phyloP scores from a whole-genome alignment of 2,113 vertebrate species.

The Brienomyrus brachyistius region DNA sequence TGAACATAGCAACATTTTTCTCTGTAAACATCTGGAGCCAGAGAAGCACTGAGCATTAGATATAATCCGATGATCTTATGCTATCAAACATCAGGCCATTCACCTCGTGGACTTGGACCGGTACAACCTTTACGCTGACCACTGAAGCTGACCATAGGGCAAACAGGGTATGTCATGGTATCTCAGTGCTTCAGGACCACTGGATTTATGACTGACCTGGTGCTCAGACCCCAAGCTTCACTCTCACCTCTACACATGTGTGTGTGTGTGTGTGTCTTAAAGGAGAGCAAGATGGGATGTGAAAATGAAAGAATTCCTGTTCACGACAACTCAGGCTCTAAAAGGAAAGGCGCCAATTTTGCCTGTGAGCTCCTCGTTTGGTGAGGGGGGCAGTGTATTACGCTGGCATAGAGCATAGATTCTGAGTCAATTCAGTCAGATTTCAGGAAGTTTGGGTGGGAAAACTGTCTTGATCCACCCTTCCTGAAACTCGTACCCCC shows the following conservation, averaged over 20 bases:
- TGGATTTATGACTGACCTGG: neutral
- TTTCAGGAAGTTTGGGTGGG: neutral
- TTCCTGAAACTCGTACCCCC: neutral
- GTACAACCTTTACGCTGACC: neutral
- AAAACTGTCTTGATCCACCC: constrained; percentile 10
- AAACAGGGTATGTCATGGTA: neutral
- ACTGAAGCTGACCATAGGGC: neutral
- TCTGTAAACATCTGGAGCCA: neutral
- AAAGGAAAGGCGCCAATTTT: neutral
- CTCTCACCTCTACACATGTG: neutral
- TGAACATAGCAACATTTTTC: neutral
- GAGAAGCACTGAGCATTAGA: neutral
- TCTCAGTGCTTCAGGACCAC: neutral
- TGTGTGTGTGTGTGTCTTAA: neutral
- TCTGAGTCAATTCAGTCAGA: neutral
- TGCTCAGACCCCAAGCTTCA: neutral
- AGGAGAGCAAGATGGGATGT: neutral
- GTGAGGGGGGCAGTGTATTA: neutral
- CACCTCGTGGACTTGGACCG: neutral
- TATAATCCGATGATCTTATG: neutral
- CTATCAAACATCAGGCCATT: neutral
- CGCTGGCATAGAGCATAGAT: neutral
- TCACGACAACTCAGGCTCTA: neutral
- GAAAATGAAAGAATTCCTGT: neutral
- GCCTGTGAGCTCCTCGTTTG: neutral